Conservation (phyloP, 2,888 invertebrate species). For the Idaea straminata region DNA sequence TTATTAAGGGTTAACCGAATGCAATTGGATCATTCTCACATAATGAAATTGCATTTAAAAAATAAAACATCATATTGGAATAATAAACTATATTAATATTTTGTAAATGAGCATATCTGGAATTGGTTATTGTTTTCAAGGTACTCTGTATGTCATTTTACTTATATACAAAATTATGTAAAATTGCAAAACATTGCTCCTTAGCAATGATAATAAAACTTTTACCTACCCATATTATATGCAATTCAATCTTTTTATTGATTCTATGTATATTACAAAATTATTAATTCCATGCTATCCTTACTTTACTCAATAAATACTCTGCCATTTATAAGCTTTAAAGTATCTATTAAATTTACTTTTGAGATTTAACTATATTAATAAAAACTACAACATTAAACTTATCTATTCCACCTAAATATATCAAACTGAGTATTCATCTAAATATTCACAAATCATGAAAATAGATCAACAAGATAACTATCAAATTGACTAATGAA, state of each 20-base stretch:
- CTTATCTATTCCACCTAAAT: conserved; percentile 35
- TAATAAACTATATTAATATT: conserved; percentile 53
- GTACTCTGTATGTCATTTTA: conserved; percentile 10
- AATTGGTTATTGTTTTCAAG: conserved; percentile 33
- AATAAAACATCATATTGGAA: conserved; percentile 46
- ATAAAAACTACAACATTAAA: conserved; percentile 26
- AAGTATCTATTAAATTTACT: conserved; percentile 4
- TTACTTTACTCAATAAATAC: conserved; percentile 8
- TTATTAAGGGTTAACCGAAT: no score
- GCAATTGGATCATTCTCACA: no score
- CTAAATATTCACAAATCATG: conserved; percentile 37
- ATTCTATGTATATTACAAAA: background rate
- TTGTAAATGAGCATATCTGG: conserved; percentile 59
- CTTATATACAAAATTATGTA: conserved; percentile 6
- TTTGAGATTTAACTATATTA: conserved; percentile 15
- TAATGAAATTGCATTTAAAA: conserved; percentile 16
- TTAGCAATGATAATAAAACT: no score
- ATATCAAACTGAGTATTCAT: conserved; percentile 54
- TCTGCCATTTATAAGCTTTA: conserved; percentile 8
- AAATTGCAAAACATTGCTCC: no score
- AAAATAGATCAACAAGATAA: conserved; percentile 37
- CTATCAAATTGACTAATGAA: conserved; percentile 52
- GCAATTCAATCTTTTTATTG: background rate
- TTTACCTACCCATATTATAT: background rate
- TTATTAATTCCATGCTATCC: background rate